Percentiles rank a stretch among this genome's conserved stretches.
phyloP scores from a whole-genome alignment of 2,113 vertebrate species.

The Clarias macrocephalus region DNA sequence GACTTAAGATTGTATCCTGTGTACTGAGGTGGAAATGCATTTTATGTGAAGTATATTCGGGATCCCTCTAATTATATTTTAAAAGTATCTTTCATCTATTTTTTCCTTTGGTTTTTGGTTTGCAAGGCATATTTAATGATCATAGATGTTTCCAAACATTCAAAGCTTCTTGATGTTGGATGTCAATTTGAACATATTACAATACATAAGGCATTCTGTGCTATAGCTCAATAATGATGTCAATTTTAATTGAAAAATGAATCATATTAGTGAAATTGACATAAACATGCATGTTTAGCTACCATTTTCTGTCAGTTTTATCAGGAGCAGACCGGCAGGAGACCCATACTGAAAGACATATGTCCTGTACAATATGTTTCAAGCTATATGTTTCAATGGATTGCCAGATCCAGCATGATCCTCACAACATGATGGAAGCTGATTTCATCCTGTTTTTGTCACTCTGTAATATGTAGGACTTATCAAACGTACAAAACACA shows the following conservation, averaged over 20 bases:
- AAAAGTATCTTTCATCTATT: conserved; percentile 51
- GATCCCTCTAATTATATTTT: conserved; percentile 38
- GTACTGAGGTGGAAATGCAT: conserved; percentile 47
- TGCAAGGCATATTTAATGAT: conserved; percentile 28
- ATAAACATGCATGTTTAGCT: not conserved
- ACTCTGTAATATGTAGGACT: not conserved
- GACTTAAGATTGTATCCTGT: conserved; percentile 47
- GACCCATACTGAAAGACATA: conserved; percentile 14
- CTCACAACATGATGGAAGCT: conserved; percentile 7
- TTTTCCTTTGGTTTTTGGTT: conserved; percentile 25
- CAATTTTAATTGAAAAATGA: not conserved
- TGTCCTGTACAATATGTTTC: conserved; percentile 24
- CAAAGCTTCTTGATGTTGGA: conserved; percentile 1
- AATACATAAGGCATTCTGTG: not conserved
- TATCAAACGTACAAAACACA: conserved; percentile 16
- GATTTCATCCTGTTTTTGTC: not conserved
- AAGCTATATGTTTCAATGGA: conserved; percentile 23
- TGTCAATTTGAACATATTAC: not conserved
- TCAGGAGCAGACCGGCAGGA: conserved; percentile 9
- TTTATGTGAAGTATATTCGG: conserved; percentile 47
- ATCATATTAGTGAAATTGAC: not conserved
- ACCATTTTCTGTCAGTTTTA: not conserved
- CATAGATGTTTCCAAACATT: conserved; percentile 9
- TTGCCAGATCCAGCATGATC: conserved; percentile 34
- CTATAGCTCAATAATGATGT: not conserved